Base-by-base conservation (phyloP, 2,113 vertebrate species). In the Nannospalax galili region DNA sequence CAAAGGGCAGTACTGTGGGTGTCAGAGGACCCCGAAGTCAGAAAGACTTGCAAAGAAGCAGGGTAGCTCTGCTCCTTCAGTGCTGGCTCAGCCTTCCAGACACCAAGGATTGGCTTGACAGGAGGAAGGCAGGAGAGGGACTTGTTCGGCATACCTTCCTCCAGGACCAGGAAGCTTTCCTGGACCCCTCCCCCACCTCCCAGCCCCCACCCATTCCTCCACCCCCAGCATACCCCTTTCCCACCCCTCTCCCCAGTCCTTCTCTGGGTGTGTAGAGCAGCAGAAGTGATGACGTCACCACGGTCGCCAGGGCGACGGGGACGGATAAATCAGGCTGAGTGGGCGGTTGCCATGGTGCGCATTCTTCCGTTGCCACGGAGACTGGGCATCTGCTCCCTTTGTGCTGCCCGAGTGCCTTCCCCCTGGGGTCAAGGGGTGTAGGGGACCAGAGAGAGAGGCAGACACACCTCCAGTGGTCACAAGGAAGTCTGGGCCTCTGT, bases 291-390 rank as follows among this genome's bases (percentile, higher is more conserved):
- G 98, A 98, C 99, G 98, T 99, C 98, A 99, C 99, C 98, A 97
- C 89, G 96, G 98, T 99, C 98, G 98, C 99, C 98, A 94, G 98
- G 98, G 99, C 98, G 98, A 99, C 99, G 7, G 95, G 97, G 98
- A 97, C 60, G 97, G 98, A 98, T 98, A 98, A 98, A 98, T 98
- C 97, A 97, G 97, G 98, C 97, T 98, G 98, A 98, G 98, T 98
- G 97, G 98, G 98, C 95, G 98, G 98, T 98, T 98, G 98, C 98
- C 97, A 98, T 98, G 98, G 98, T 97, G 97, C 95, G 94, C 95
- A 96, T 98, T 98, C 98, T 97, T 95, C 84, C 3, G 98, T 98
- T 98, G 97, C 98, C 97, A 98, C 97, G 97, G 98, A 97, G 97
- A 98, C 98, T 93, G 92, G 97, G 98, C 98, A 98, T 98, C 98